phyloP scores from a whole-genome alignment of 2,797 vertebrate species.

The Ctenopoma kingsleyae region DNA sequence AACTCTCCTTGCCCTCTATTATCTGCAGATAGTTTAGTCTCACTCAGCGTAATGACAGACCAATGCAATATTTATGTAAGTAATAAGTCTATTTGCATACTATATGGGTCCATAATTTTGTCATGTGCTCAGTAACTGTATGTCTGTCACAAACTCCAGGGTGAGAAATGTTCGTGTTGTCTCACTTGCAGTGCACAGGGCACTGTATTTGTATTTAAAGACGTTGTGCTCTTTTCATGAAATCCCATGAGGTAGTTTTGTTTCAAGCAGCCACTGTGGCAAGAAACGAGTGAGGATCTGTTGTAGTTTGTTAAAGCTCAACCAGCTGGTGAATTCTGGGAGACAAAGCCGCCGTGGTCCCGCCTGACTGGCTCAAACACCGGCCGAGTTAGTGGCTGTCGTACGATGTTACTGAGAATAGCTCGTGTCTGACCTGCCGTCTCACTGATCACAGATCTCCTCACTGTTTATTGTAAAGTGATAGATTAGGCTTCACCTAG shows the following conservation, averaged over 20 bases:
- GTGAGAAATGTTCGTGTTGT: slow-evolving; percentile 45
- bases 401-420: slow-evolving; percentile 46
- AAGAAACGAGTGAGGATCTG: neutral
- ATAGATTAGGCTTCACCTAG: slow-evolving; percentile 84
- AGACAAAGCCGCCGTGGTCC: slow-evolving; percentile 2
- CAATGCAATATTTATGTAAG: slow-evolving; percentile 83
- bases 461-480: slow-evolving; percentile 81
- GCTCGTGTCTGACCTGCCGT: slow-evolving; percentile 61
- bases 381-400: slow-evolving; percentile 42
- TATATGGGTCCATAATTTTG: slow-evolving; percentile 51
- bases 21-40: slow-evolving; percentile 64
- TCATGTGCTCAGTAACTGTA: slow-evolving; percentile 75
- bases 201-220: slow-evolving; percentile 47
- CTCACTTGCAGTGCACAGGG: slow-evolving; percentile 36
- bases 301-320: neutral
- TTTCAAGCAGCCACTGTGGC: slow-evolving; percentile 10
- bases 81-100: slow-evolving; percentile 69
- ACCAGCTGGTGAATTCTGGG: slow-evolving; percentile 12
- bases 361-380: slow-evolving; percentile 35
- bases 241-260: slow-evolving; percentile 26
- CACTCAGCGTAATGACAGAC: slow-evolving; percentile 56
- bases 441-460: slow-evolving; percentile 67
- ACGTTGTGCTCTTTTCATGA: slow-evolving; percentile 17
- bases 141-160: slow-evolving; percentile 48
- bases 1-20: slow-evolving; percentile 11